Evolutionary conservation across 2,888 invertebrate species (phyloP).

Genomic region (Drosophila neotestacea): DNA sequence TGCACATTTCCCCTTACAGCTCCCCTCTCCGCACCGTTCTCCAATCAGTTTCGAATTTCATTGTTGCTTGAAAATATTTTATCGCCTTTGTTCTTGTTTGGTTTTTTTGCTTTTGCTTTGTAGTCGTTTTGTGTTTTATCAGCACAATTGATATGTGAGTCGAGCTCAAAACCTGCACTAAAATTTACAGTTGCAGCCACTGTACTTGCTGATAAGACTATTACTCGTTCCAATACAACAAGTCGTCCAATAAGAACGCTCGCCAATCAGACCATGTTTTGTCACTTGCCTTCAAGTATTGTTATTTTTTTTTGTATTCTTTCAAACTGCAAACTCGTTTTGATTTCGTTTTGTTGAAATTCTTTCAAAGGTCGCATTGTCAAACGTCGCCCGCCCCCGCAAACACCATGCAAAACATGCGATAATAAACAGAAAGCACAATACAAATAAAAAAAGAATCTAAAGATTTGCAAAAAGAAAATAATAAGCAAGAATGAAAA

Average conservation of each 20-base stretch:
- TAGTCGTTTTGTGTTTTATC: slow-evolving; percentile 53
- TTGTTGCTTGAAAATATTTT: slow-evolving; percentile 37
- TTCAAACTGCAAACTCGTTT: slow-evolving; percentile 56
- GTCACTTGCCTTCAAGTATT: slow-evolving; percentile 31
- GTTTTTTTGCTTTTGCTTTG: background rate
- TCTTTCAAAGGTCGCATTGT: slow-evolving; percentile 67
- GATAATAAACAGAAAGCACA: slow-evolving; percentile 45
- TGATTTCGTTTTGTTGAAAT: slow-evolving; percentile 55
- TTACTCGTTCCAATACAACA: background rate
- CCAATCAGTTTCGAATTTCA: slow-evolving; percentile 41
- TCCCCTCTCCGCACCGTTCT: background rate
- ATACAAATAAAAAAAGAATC: background rate
- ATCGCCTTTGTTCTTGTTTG: slow-evolving; percentile 45
- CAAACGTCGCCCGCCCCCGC: slow-evolving; percentile 43
- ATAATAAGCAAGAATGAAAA: slow-evolving; percentile 52
- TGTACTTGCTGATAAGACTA: slow-evolving; percentile 50
- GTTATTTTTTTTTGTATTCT: slow-evolving; percentile 15
- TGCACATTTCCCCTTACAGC: background rate
- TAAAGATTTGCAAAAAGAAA: slow-evolving; percentile 42
- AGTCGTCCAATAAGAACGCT: slow-evolving; percentile 34
- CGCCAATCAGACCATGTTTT: slow-evolving; percentile 50
- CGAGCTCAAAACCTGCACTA: slow-evolving; percentile 38
- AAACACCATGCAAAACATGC: slow-evolving; percentile 34
- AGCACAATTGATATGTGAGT: slow-evolving; percentile 52
- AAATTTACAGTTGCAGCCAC: slow-evolving; percentile 32